A percentile compares a stretch with the other conserved stretches of the same genome.
Conservation (phyloP, 37 sponge, comb jelly and placozoan species). For the Ephydatia muelleri region DNA sequence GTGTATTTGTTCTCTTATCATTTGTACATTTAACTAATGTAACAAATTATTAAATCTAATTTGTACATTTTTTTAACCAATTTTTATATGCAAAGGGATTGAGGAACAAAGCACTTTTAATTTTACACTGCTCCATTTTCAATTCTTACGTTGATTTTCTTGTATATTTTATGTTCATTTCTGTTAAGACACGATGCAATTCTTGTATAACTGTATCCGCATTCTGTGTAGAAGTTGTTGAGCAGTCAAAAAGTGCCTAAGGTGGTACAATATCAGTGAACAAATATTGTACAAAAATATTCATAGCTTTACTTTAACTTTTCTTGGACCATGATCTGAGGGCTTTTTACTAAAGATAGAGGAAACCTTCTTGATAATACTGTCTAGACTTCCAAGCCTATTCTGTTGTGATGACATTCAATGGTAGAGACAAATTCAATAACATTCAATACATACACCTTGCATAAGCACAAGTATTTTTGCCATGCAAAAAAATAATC, state of each 20-base stretch:
- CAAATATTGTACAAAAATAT: too few species aligned
- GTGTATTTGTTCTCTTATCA: too few species aligned
- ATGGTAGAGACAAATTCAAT: too few species aligned
- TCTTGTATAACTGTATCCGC: not conserved
- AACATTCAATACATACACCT: too few species aligned
- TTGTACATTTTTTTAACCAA: too few species aligned
- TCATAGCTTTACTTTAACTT: slow-evolving; percentile 37
- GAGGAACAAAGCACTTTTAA: too few species aligned
- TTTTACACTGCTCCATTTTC: too few species aligned
- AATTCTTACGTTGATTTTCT: not conserved
- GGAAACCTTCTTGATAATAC: slow-evolving; percentile 33
- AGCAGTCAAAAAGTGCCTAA: not conserved
- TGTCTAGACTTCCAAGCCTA: slow-evolving; percentile 28
- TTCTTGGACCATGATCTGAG: slow-evolving; percentile 17
- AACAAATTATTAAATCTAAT: too few species aligned
- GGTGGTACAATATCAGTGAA: not conserved
- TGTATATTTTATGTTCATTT: not conserved
- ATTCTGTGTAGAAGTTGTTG: not conserved
- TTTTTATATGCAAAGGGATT: too few species aligned
- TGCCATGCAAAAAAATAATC: too few species aligned
- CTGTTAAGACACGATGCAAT: not conserved
- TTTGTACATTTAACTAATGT: too few species aligned
- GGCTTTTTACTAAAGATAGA: slow-evolving; percentile 11
- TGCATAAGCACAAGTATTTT: too few species aligned
- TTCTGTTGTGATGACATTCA: not conserved